Evolutionary conservation across 1,140 invertebrate species (phyloP).

Genomic region (Tetramorium parvispinum): DNA sequence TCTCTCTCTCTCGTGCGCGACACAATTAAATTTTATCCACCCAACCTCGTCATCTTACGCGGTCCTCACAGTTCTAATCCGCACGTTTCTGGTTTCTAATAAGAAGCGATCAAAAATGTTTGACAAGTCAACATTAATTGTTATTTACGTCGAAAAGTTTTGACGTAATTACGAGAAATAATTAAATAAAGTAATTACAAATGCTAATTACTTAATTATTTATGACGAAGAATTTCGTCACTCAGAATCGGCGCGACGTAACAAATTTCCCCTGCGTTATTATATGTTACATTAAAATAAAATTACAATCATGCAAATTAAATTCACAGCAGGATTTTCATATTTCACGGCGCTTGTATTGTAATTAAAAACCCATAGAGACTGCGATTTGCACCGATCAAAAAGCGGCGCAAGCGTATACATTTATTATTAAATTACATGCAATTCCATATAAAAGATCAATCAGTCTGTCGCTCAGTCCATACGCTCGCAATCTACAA

Average conservation of each 20-base stretch:
- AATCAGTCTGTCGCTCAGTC: background rate
- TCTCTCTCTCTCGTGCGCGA: background rate
- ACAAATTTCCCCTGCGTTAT: background rate
- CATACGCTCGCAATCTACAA: background rate
- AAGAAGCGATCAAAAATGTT: background rate
- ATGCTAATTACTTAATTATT: conserved; percentile 2
- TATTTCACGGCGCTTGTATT: background rate
- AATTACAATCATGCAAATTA: background rate
- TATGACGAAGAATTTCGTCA: background rate
- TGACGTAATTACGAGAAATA: background rate
- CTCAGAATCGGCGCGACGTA: background rate
- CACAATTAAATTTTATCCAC: conserved; percentile 37
- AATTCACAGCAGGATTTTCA: background rate
- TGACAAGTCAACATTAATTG: background rate
- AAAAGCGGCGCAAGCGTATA: background rate
- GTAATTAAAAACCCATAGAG: conserved; percentile 18
- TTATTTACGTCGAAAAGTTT: background rate
- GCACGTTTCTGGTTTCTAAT: background rate
- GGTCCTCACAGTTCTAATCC: background rate
- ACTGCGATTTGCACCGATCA: background rate
- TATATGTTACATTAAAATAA: background rate
- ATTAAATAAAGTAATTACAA: background rate
- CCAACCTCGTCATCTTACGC: background rate
- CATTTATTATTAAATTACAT: conserved; percentile 11
- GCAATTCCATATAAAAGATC: background rate